Conservation (phyloP, 2,888 invertebrate genomes). For the Miltochrista miniata region DNA sequence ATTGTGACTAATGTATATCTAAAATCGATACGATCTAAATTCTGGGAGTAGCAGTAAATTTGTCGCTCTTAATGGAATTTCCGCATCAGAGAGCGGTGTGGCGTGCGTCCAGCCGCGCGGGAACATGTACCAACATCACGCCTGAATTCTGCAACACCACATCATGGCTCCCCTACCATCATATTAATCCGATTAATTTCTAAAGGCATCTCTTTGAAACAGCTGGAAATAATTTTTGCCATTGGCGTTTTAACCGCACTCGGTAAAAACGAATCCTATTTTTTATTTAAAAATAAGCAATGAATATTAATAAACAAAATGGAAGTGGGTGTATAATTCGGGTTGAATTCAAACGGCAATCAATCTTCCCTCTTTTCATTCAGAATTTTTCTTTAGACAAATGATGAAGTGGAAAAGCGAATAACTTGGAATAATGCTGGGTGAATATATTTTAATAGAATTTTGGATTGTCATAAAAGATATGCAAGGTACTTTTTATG, state of each 20-base stretch:
- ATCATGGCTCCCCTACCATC: conserved; percentile 44
- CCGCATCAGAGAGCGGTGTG: conserved; percentile 56
- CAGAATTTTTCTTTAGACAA: conserved; percentile 46
- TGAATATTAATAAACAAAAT: conserved; percentile 74
- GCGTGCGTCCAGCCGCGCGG: conserved; percentile 43
- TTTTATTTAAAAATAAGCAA: conserved; percentile 71
- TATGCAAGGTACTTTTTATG: neutral
- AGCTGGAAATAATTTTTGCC: conserved; percentile 71
- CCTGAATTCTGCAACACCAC: conserved; percentile 15
- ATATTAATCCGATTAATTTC: conserved; percentile 72
- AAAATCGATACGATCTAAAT: conserved; percentile 52
- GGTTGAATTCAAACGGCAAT: conserved; percentile 44
- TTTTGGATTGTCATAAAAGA: neutral
- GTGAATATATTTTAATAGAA: neutral
- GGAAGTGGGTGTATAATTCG: conserved; percentile 45
- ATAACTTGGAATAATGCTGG: neutral
- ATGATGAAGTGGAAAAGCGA: conserved; percentile 41
- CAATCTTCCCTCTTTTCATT: conserved; percentile 48
- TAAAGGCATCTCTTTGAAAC: conserved; percentile 63
- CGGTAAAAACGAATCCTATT: conserved; percentile 60
- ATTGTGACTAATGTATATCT: conserved; percentile 42
- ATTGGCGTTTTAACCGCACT: conserved; percentile 67
- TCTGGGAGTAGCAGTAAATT: conserved; percentile 55
- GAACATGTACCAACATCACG: conserved; percentile 23
- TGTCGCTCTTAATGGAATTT: conserved; percentile 72